A percentile compares a stretch with the other conserved stretches of the same genome.
phyloP scores from a whole-genome alignment of 2,797 vertebrate genomes.

The Myiotriccus ornatus region DNA sequence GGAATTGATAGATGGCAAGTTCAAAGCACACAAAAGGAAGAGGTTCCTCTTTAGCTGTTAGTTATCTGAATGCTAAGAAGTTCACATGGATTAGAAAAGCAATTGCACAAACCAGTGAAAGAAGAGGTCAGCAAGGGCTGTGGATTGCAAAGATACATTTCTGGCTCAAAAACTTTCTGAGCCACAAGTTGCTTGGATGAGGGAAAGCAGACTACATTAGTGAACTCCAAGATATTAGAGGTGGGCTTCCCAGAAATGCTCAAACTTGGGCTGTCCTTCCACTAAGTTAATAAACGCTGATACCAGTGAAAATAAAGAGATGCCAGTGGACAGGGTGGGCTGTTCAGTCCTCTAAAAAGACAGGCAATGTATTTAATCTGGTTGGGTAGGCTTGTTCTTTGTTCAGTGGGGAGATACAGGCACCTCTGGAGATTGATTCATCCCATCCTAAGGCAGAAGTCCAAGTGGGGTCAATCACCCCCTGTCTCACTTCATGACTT shows the following conservation, averaged over 20 bases:
- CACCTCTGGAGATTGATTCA: conserved; percentile 6
- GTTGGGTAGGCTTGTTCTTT: neutral
- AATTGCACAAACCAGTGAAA: neutral
- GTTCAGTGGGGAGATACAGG: neutral
- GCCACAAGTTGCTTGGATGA: neutral
- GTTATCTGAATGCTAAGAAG: neutral
- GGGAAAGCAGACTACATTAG: neutral
- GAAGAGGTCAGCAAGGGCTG: neutral
- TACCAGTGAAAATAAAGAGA: neutral
- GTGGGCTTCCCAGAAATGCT: neutral
- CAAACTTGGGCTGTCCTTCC: neutral
- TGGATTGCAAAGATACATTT: neutral
- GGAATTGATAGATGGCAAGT: neutral
- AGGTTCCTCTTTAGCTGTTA: neutral
- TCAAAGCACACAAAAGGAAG: neutral
- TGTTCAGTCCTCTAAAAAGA: neutral
- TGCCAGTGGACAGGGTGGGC: neutral
- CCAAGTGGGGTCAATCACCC: conserved; percentile 26
- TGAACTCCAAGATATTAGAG: neutral
- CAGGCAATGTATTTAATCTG: neutral
- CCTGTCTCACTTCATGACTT: conserved; percentile 8
- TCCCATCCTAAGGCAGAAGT: conserved; percentile 6
- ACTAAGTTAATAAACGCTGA: neutral
- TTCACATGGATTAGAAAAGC: neutral
- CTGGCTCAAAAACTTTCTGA: neutral